Conservation (phyloP, 2,797 vertebrate genomes). For the Diglossa cyanea region DNA sequence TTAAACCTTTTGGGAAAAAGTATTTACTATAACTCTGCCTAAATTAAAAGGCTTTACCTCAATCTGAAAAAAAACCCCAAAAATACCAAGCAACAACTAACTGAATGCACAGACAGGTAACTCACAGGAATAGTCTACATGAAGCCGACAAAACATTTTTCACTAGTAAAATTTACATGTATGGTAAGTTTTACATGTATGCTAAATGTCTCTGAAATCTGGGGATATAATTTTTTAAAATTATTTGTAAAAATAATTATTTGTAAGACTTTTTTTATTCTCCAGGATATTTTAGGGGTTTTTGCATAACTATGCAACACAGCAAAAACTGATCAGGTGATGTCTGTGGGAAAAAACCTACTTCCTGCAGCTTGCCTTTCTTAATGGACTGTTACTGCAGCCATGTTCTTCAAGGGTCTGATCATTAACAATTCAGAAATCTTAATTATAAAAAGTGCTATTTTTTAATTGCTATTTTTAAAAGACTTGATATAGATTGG, state of each 20-base stretch:
- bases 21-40: background rate
- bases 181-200: background rate
- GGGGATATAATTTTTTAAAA: background rate
- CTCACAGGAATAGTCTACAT: background rate
- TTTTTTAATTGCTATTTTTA: background rate
- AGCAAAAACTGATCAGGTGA: background rate
- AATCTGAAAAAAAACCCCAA: background rate
- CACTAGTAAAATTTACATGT: background rate
- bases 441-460: background rate
- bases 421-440: background rate
- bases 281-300: rapidly evolving
- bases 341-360: background rate
- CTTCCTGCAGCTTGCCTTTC: background rate
- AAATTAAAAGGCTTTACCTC: background rate
- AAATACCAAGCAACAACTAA: background rate
- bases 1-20: background rate
- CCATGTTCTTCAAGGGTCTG: background rate
- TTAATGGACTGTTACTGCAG: background rate
- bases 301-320: background rate
- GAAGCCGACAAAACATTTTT: background rate
- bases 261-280: background rate
- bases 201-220: background rate
- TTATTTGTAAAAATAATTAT: background rate
- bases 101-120: background rate
- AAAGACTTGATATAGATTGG: background rate